Percentiles rank a stretch among this genome's conserved stretches.
Conservation (phyloP, 1,140 invertebrate species). For the Dreissena polymorpha region DNA sequence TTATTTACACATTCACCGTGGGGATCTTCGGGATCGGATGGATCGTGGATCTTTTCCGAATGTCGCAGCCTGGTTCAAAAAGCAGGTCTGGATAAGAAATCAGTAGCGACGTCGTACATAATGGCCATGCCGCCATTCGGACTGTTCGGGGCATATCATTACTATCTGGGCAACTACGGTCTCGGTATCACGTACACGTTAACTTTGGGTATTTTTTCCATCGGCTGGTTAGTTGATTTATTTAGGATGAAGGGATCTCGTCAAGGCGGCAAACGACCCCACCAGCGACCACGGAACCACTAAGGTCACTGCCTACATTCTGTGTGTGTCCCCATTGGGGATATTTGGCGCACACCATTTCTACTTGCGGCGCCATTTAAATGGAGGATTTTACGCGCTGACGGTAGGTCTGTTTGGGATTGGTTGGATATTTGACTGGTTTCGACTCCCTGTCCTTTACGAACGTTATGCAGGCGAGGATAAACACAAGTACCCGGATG, state of each 20-base stretch:
- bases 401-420: slow-evolving; percentile 54
- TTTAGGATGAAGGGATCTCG: slow-evolving; percentile 48
- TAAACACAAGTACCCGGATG: slow-evolving; percentile 56
- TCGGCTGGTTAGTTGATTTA: slow-evolving; percentile 54
- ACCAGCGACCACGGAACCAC: slow-evolving; percentile 40
- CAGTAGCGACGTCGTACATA: slow-evolving; percentile 34
- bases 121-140: slow-evolving; percentile 51
- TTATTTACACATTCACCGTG: slow-evolving; percentile 67
- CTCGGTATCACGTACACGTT: slow-evolving; percentile 45
- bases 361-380: slow-evolving; percentile 48
- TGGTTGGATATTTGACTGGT: slow-evolving; percentile 57
- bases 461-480: slow-evolving; percentile 39
- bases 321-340: slow-evolving; percentile 50
- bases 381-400: slow-evolving; percentile 40
- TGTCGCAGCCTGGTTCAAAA: slow-evolving; percentile 66
- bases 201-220: slow-evolving; percentile 53
- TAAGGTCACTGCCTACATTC: slow-evolving; percentile 43
- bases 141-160: slow-evolving; percentile 55
- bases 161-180: slow-evolving; percentile 49
- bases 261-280: slow-evolving; percentile 44
- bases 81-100: slow-evolving; percentile 48
- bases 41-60: slow-evolving; percentile 67
- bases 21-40: slow-evolving; percentile 67
- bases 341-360: slow-evolving; percentile 57
- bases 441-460: slow-evolving; percentile 50